Percentiles rank a stretch among this genome's conserved stretches.
phyloP scores from a whole-genome alignment of 2,113 vertebrate species.

The Oriolus oriolus region DNA sequence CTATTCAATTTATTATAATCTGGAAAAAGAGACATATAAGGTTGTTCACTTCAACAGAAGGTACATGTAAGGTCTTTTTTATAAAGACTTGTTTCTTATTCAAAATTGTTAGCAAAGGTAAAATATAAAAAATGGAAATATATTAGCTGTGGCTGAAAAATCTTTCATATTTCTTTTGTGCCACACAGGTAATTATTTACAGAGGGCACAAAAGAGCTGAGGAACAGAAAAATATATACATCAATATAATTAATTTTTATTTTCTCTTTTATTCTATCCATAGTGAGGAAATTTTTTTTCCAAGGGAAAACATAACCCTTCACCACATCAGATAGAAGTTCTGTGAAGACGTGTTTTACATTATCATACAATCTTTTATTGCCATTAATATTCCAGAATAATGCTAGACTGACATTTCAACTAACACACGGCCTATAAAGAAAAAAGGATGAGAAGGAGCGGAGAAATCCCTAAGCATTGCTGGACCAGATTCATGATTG shows the following conservation, averaged over 20 bases:
- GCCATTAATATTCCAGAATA: not conserved
- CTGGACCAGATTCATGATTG: not conserved
- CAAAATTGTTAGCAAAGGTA: not conserved
- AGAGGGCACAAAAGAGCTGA: not conserved
- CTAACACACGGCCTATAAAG: not conserved
- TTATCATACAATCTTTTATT: not conserved
- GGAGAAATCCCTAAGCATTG: not conserved
- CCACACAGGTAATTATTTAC: not conserved
- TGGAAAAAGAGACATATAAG: not conserved
- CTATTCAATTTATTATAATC: not conserved
- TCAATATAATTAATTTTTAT: not conserved
- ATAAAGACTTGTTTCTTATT: not conserved
- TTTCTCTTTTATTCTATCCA: not conserved
- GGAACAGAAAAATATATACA: not conserved
- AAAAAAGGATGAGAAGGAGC: not conserved
- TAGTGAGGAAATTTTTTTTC: not conserved
- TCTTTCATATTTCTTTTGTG: not conserved
- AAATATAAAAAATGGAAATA: not conserved
- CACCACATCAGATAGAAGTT: not conserved
- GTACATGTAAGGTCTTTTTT: not conserved
- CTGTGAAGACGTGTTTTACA: not conserved
- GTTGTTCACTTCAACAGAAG: not conserved
- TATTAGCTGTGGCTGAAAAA: not conserved
- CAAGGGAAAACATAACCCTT: not conserved
- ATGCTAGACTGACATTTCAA: not conserved